Evolutionary conservation across 2,888 invertebrate species (phyloP), one percentile per base, ranked within the genome.

Genomic region (Allolobophora icterica): DNA sequence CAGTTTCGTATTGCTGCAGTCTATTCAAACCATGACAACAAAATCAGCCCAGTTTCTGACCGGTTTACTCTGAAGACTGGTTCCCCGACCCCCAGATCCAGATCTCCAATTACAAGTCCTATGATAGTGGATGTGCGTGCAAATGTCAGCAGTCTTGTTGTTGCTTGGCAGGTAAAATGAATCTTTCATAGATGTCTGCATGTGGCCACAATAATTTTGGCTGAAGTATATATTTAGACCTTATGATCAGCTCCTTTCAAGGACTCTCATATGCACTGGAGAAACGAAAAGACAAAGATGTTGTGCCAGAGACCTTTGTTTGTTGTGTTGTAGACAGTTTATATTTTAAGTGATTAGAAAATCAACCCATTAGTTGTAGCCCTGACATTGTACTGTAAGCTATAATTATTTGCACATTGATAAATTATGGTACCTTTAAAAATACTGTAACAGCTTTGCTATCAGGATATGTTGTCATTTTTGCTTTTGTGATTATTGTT

Each of bases 1-100:
- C 95, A 95, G 91, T 98, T 99, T 95, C 97, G 98, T 21, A 98
- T 99, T 93, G 97, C 98, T 13, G 99, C 98, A 0, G 98, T 98
- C 0, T 99, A 98, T 95, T 97, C 97, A 0, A 99, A 99, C 95
- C 97, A 98, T 94, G 98, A 99, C 95, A 98, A 98, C 95, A 95
- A 97, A 97, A 95, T 96, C 96, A 94, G 98, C 96, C 94, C 96
- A 95, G 95, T 95, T 94, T 95, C 96, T 38, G 94, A 94, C 83
- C 95, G 95, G 89, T 96, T 96, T 92, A 94, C 93, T 71, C 92
- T 95, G 92, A 92, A 92, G 0, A 89, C 84, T 33, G 89, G 35
- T 87, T 38, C n/a, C 15, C 24, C 45, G 33, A 5, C 52, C 97
- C 97, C 35, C 96, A 97, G 84, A 96, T 97, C 35, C 96, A 98